Evolutionary conservation across 2,797 vertebrate species (phyloP), one percentile per base, ranked within the genome.

Genomic region (Aphelocoma californica): DNA sequence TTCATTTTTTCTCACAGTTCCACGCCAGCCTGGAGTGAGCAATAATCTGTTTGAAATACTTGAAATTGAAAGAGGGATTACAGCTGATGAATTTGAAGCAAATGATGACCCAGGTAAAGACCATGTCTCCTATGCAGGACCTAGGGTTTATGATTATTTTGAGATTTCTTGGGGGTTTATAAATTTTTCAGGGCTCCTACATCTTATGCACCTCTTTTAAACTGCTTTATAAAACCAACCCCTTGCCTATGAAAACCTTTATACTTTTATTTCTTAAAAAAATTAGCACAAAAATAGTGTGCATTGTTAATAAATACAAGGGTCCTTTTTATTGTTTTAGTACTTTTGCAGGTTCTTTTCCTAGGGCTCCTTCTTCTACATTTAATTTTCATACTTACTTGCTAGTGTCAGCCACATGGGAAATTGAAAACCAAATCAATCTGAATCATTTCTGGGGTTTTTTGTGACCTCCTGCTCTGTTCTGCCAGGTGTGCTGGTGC

Each of bases 1-100:
- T 56, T 95, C 21, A 51, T 89, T 81, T 47, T 92, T 93, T 94
- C 75, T 95, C 90, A 38, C 97, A 99, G 99, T 99, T 97, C 99
- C 99, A 20, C 98, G 98, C 53, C 99, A 99, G 93, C 98, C 98
- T 17, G 98, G 98, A 81, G 97, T 97, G 36, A 98, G 98, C 98
- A 99, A 98, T 24, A 98, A 99, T 81, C 92, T 98, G 34, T 97
- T 98, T 98, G 91, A 98, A 97, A 95, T 97, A 97, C 98, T 99
- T 96, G 99, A 99, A 97, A 99, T 99, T 81, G 99, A 99, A 98
- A 97, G 98, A 83, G 99, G 99, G 72, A 98, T 99, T 97, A 99
- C 98, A 1, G 99, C 99, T 0, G 99, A 98, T 20, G 97, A 98
- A 17, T 98, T 97, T 54, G 98, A 99, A 96, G 98, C 98, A 54